Base-by-base conservation (phyloP, 2,113 vertebrate species). In the Noturus placidus region DNA sequence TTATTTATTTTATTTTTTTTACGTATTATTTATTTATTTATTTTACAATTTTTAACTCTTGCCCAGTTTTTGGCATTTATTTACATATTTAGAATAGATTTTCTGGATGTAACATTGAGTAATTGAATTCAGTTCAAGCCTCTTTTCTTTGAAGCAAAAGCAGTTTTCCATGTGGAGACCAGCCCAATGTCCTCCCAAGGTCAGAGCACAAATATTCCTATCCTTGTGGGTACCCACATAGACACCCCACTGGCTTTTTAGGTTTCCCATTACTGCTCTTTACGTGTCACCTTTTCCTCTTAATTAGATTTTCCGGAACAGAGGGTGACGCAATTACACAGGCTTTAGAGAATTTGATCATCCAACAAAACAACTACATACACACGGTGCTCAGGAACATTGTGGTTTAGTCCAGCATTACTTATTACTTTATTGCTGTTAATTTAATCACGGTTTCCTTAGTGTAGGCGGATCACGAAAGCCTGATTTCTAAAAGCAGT, bases 221-320 rank as follows among this genome's bases (percentile, higher is more conserved):
- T 30, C 5, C n/a, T 56, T 56, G n/a, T 33, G 5, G 52, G 33
- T 30, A 33, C 61, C 38, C 15, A 9, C 72, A 69, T 27, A 15
- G 50, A 25, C 74, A 30, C 74, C 19, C 20, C 1, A 6, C 15
- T 81, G 61, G n/a, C 56, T 74, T 65, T 38, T 87, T 82, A 76
- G 13, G 82, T 81, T 89, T 83, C 87, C 84, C 33, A 33, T 67
- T 33, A 63, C 77, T 70, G 54, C 54, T 78, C 78, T 72, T 61
- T 86, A 84, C 80, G 78, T 61, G 54, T 59, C 54, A 80, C 82
- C 50, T 80, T 78, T 80, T 74, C 56, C 59, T n/a, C 35, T 72
- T 92, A 92, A 91, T 88, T 90, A 87, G 89, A 91, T 92, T 91
- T 88, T 69, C 59, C 38, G 52, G 82, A 72, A 84, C 84, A 63